phyloP scores from a whole-genome alignment of 37 sponge, comb jelly and placozoan genomes.

The Axinella damicornis region DNA sequence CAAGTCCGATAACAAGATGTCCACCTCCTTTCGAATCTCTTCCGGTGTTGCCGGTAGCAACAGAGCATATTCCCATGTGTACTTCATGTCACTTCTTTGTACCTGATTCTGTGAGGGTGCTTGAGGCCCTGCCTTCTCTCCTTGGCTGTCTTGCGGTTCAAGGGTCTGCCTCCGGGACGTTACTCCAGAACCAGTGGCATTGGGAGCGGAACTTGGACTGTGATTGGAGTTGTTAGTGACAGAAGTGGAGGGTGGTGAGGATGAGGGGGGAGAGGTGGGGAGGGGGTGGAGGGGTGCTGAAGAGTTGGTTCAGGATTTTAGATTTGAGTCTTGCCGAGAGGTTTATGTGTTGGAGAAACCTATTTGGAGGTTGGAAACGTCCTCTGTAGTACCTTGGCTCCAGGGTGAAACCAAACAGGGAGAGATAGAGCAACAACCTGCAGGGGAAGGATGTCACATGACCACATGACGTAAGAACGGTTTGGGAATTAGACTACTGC shows the following conservation, averaged over 20 bases:
- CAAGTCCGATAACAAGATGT: constrained; percentile 65
- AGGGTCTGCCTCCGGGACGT: too few species aligned
- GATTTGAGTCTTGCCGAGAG: not conserved
- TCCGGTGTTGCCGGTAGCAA: constrained; percentile 66
- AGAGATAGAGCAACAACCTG: constrained; percentile 81
- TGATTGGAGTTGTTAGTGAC: not conserved
- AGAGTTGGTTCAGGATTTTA: not conserved
- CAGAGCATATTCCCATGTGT: constrained; percentile 29
- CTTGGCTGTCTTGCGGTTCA: too few species aligned
- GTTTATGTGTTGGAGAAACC: constrained; percentile 44
- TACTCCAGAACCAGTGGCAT: not conserved
- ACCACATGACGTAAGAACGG: too few species aligned
- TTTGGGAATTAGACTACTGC: too few species aligned
- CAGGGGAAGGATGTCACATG: too few species aligned
- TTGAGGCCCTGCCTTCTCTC: too few species aligned
- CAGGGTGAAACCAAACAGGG: constrained; percentile 85
- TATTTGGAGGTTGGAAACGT: constrained; percentile 36
- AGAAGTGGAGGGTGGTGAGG: not conserved
- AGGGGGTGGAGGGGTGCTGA: not conserved
- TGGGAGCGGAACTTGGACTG: not conserved
- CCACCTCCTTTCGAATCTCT: constrained; percentile 72
- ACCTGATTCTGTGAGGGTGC: too few species aligned
- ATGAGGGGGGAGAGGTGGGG: not conserved
- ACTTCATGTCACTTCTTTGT: not conserved
- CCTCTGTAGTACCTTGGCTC: constrained; percentile 57